A percentile compares a stretch with the other conserved stretches of the same genome.
Conservation (phyloP, 2,888 invertebrate genomes). For the Acrobeloides nanus region DNA sequence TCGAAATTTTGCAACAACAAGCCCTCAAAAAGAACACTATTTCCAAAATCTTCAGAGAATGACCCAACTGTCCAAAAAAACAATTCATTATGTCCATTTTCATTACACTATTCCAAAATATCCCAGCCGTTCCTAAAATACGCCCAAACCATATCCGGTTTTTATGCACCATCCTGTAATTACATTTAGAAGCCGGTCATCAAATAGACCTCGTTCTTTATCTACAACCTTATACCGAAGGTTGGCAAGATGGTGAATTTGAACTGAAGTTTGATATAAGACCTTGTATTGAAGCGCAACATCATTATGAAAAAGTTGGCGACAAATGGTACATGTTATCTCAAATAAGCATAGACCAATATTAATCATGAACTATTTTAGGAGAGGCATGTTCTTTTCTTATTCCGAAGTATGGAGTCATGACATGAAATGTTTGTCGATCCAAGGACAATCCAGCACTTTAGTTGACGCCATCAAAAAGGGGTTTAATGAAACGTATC, state of each 20-base stretch:
- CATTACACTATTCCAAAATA: too few relatives aligned
- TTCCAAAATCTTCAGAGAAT: too few relatives aligned
- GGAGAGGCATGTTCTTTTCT: conserved; percentile 65
- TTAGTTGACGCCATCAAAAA: conserved; percentile 33
- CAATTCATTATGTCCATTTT: too few relatives aligned
- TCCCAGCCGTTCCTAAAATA: too few relatives aligned
- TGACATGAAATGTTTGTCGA: conserved; percentile 70
- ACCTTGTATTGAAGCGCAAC: conserved; percentile 58
- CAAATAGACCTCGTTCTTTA: conserved; percentile 69
- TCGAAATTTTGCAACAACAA: too few relatives aligned
- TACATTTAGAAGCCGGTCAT: conserved; percentile 36
- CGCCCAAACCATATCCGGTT: background rate
- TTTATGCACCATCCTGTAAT: background rate
- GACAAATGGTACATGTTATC: conserved; percentile 23
- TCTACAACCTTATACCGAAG: conserved; percentile 75
- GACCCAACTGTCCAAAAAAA: too few relatives aligned
- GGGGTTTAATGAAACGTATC: background rate
- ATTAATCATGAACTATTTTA: conserved; percentile 17
- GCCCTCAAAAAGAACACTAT: too few relatives aligned
- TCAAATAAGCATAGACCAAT: background rate
- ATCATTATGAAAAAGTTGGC: conserved; percentile 37
- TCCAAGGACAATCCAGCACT: conserved; percentile 47
- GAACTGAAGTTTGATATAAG: conserved; percentile 71
- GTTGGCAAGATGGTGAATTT: conserved; percentile 71
- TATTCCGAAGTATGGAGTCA: conserved; percentile 66